Percentiles rank a stretch among this genome's conserved stretches.
These are phyloP conservation scores for Echeneis naucrates DNA, from an alignment of 2,797 vertebrate species.

Conservation along the genomic window DNA sequence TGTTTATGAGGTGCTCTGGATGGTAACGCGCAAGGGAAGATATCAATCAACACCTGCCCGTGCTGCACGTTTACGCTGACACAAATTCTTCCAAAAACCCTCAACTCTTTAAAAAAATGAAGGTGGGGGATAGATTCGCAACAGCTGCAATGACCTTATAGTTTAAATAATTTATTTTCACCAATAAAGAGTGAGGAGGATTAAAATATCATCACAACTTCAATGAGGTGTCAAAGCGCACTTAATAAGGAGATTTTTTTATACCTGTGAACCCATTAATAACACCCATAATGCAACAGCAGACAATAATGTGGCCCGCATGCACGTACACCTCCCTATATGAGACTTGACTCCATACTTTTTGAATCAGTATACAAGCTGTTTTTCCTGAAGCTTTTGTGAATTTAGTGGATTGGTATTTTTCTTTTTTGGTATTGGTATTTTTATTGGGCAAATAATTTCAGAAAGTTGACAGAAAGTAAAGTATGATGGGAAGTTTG, in stretches of 20 bases:
- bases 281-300: constrained; percentile 14
- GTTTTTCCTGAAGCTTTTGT: not conserved
- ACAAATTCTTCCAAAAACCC: not conserved
- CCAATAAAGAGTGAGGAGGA: not conserved
- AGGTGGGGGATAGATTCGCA: not conserved
- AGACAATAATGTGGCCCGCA: not conserved
- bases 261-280: constrained; percentile 1
- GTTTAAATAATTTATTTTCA: not conserved
- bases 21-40: not conserved
- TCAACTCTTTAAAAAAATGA: not conserved
- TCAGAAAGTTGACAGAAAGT: constrained; percentile 33
- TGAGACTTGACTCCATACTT: not conserved
- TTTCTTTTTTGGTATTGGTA: constrained; percentile 6
- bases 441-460: not conserved
- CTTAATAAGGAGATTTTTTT: constrained; percentile 10
- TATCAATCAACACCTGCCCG: not conserved
- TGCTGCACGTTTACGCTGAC: not conserved
- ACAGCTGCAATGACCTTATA: not conserved
- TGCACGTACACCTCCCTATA: not conserved
- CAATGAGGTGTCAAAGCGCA: constrained; percentile 8
- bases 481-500: constrained; percentile 41
- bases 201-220: constrained; percentile 8
- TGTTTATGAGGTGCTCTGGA: not conserved
- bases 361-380: constrained; percentile 11
- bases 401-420: not conserved